Evolutionary conservation across 1,140 invertebrate genomes (phyloP), one percentile per base, ranked within the genome.

Genomic region (Drosophila sechellia): DNA sequence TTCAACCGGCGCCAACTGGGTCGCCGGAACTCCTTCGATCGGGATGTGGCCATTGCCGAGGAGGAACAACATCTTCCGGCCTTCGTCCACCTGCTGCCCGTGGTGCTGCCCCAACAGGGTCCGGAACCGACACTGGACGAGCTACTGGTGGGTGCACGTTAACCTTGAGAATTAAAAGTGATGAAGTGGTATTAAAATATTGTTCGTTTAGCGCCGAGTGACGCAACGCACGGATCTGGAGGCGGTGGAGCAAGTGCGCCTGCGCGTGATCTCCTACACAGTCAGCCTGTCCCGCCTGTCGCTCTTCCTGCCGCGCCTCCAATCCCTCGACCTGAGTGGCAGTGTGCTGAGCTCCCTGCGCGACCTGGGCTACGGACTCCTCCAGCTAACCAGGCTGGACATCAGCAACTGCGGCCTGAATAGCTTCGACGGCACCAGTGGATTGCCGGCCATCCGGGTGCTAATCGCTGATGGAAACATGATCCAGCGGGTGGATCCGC

Each of bases 351-450:
- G 92, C 4, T 95, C 95, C 1, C 83, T 96, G 13, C 92, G 95
- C 35, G 95, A 95, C 74, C 92, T 96, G 11, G 95, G 95, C n/a
- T 95, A 94, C 70, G 94, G 93, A 8, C 91, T 96, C 27, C 92
- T 93, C 34, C 93, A 94, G 79, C 86, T 94, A 3, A 92, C 94
- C 91, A 92, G 94, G 43, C 89, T 96, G 13, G 94, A 94, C 65
- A 93, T 96, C n/a, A 94, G 94, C 68, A 93, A 94, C 35, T 96
- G 95, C 76, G 94, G 94, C 0, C 81, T 96, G 15, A 94, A 92
- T 10, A 94, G 93, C 71, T 92, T 96, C 43, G 95, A 96, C 80
- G 95, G 95, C 1, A 93, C 95, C 10, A 94, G 94, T 90, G 95
- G 94, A 0, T 75, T 95, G 27, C 92, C 94, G 3, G 93, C 92